phyloP scores from a whole-genome alignment of 2,888 invertebrate species.

The Girardia tigrina region DNA sequence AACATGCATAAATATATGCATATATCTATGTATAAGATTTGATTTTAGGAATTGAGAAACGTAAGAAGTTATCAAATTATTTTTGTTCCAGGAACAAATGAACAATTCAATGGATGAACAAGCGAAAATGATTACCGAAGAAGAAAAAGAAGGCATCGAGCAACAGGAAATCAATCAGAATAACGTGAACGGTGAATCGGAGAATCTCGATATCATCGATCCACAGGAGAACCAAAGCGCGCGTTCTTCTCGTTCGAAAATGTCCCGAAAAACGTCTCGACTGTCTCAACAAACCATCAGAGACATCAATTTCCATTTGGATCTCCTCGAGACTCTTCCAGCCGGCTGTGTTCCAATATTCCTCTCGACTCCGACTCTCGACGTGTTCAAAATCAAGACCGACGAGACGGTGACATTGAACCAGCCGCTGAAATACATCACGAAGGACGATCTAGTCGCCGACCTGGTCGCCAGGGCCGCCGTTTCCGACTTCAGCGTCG shows the following conservation, averaged over 20 bases:
- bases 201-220: not conserved
- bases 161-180: not conserved
- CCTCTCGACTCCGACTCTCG: slow-evolving; percentile 47
- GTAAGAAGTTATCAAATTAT: no score
- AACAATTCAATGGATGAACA: no score
- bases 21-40: no score
- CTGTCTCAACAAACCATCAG: not conserved
- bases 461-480: slow-evolving; percentile 47
- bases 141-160: not conserved
- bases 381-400: slow-evolving; percentile 43
- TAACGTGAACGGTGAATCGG: not conserved
- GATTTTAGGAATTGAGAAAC: no score
- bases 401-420: slow-evolving; percentile 48
- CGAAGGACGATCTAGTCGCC: slow-evolving; percentile 45
- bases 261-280: not conserved
- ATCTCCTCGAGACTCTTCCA: slow-evolving; percentile 39
- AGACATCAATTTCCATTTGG: not conserved
- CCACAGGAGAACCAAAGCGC: not conserved
- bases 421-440: slow-evolving; percentile 44
- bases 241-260: not conserved
- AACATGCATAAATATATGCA: no score
- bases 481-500: slow-evolving; percentile 47
- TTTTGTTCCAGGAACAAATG: no score
- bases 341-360: slow-evolving; percentile 46
- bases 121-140: not conserved